Conservation (phyloP, 64 coral and sea anemone species). For the Stylophora pistillata region DNA sequence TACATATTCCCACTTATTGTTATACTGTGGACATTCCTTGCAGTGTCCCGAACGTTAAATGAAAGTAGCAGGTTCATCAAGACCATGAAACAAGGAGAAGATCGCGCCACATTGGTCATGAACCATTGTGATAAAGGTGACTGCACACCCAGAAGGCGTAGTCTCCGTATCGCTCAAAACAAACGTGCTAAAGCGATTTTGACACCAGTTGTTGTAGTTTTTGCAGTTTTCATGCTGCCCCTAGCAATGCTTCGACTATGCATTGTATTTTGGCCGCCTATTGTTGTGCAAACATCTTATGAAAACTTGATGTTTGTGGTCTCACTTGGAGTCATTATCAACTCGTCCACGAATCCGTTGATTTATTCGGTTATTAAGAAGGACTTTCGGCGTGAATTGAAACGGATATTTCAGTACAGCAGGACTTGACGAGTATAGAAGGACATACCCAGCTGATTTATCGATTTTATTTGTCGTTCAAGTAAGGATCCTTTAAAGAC, state of each 20-base stretch:
- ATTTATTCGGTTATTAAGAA: slow-evolving; percentile 67
- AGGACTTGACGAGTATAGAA: background rate
- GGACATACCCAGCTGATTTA: background rate
- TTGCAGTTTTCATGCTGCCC: slow-evolving; percentile 67
- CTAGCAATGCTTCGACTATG: slow-evolving; percentile 41
- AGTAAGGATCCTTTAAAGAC: too few species aligned
- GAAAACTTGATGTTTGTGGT: slow-evolving; percentile 34
- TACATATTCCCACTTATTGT: slow-evolving; percentile 38
- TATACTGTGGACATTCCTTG: slow-evolving; percentile 31
- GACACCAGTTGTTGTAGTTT: slow-evolving; percentile 69
- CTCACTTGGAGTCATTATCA: slow-evolving; percentile 29
- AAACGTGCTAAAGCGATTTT: slow-evolving; percentile 72
- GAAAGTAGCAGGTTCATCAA: slow-evolving; percentile 43
- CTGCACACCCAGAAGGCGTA: background rate
- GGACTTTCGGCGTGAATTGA: slow-evolving; percentile 19
- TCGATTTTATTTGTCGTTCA: background rate
- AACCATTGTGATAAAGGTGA: background rate
- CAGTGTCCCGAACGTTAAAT: slow-evolving; percentile 1
- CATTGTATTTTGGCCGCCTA: slow-evolving; percentile 42
- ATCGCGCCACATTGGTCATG: background rate
- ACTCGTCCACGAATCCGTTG: slow-evolving; percentile 64
- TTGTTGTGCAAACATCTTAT: slow-evolving; percentile 24
- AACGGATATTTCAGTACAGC: background rate
- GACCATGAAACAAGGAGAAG: slow-evolving; percentile 8
- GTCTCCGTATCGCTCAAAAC: slow-evolving; percentile 42